Evolutionary conservation across 2,797 vertebrate species (phyloP).

Genomic region (Potorous gilbertii): DNA sequence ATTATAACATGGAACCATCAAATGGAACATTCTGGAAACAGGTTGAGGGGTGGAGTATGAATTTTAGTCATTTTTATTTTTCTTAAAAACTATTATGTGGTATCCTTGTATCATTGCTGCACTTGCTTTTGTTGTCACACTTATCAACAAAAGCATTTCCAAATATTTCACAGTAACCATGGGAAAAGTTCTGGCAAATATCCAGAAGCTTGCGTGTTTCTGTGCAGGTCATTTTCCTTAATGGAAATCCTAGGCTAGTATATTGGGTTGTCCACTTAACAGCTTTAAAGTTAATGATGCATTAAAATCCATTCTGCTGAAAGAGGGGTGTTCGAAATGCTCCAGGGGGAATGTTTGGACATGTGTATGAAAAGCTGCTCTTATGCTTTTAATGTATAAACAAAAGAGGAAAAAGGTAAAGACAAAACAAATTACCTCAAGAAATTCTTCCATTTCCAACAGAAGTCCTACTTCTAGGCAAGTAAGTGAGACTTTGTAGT

Average conservation of each 20-base stretch:
- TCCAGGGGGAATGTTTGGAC: background rate
- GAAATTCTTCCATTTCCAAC: conserved; percentile 4
- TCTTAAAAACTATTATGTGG: background rate
- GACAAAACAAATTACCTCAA: background rate
- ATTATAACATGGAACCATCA: background rate
- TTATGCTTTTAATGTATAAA: background rate
- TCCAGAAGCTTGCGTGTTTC: background rate
- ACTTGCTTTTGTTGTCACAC: background rate
- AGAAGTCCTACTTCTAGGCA: conserved; percentile 46
- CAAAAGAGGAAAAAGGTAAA: background rate
- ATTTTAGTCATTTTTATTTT: background rate
- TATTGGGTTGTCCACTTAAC: background rate
- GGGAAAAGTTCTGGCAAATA: background rate
- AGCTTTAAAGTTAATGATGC: background rate
- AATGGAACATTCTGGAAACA: background rate
- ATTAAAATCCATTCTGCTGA: background rate
- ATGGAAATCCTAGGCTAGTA: background rate
- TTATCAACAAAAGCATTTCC: background rate
- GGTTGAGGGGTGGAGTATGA: background rate
- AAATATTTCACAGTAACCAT: background rate
- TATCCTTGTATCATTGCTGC: background rate
- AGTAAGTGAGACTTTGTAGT: conserved; percentile 27
- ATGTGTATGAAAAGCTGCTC: background rate
- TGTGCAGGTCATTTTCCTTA: background rate
- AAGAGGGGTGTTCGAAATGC: background rate